phyloP scores from a whole-genome alignment of 2,888 invertebrate genomes.

The Thecocarcelia acutangulata region DNA sequence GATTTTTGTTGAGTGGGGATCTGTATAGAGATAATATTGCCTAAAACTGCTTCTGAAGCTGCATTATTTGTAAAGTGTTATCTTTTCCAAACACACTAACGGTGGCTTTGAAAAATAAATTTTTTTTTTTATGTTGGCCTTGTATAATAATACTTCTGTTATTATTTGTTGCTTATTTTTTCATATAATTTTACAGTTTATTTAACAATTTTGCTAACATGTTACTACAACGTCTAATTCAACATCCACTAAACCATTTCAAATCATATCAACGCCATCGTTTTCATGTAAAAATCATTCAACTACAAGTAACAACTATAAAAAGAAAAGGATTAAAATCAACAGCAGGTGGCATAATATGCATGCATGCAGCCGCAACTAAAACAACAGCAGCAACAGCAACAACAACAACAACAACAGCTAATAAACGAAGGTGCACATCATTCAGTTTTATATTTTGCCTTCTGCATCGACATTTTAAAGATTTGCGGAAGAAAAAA shows the following conservation, averaged over 20 bases:
- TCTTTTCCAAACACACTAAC: not conserved
- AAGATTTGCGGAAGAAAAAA: conserved; percentile 53
- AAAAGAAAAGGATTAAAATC: conserved; percentile 58
- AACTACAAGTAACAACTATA: conserved; percentile 46
- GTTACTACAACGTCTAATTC: conserved; percentile 26
- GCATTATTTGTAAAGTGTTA: not conserved
- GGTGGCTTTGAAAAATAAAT: not conserved
- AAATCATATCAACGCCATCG: conserved; percentile 65
- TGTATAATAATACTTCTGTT: not conserved
- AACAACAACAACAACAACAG: conserved; percentile 28
- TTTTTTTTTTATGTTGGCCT: not conserved
- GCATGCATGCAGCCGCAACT: conserved; percentile 35
- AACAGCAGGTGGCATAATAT: conserved; percentile 67
- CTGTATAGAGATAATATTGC: too few species aligned
- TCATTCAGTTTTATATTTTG: conserved; percentile 7
- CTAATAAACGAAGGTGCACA: conserved; percentile 29
- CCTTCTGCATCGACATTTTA: conserved; percentile 49
- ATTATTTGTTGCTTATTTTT: conserved; percentile 5
- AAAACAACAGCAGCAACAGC: not conserved
- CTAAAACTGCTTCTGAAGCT: too few species aligned
- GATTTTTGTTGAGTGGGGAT: too few species aligned
- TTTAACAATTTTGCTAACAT: conserved; percentile 45
- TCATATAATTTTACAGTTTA: conserved; percentile 38
- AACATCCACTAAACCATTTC: conserved; percentile 53
- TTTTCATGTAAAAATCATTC: conserved; percentile 63